phyloP scores from a whole-genome alignment of 2,888 invertebrate genomes.

The Callyntrura guangdongensis region DNA sequence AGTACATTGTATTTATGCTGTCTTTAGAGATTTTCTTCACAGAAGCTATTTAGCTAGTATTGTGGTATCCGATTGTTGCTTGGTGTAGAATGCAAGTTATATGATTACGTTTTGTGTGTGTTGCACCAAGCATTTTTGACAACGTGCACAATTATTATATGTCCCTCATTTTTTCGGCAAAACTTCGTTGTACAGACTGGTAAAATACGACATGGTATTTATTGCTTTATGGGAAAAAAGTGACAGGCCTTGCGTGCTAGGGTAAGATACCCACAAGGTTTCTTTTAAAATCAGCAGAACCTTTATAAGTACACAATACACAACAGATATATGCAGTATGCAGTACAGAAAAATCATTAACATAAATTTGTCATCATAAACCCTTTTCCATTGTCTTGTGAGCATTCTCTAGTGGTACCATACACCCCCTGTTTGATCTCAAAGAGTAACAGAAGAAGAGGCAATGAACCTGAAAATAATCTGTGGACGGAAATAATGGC shows the following conservation, averaged over 20 bases:
- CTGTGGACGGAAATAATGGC: background rate
- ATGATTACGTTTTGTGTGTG: constrained; percentile 54
- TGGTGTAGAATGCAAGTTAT: constrained; percentile 1
- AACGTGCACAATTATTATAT: background rate
- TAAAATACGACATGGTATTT: constrained; percentile 41
- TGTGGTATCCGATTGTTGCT: background rate
- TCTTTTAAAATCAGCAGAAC: background rate
- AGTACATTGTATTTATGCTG: background rate
- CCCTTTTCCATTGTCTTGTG: constrained; percentile 14
- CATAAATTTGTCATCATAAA: constrained; percentile 72
- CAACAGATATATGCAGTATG: background rate
- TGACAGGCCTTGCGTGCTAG: constrained; percentile 3
- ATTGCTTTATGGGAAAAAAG: constrained; percentile 37
- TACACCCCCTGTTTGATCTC: background rate
- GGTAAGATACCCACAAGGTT: background rate
- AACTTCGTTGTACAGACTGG: background rate
- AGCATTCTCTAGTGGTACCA: background rate
- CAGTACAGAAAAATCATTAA: constrained; percentile 60
- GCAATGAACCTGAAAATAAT: constrained; percentile 32
- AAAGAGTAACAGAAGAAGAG: too few species aligned
- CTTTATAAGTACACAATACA: background rate
- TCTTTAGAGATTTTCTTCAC: background rate
- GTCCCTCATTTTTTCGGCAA: background rate
- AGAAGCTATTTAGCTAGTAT: background rate
- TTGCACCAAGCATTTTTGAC: constrained; percentile 12